Evolutionary conservation across 2,113 vertebrate species (phyloP), one percentile per base, ranked within the genome.

Genomic region (Bujurquina vittata): DNA sequence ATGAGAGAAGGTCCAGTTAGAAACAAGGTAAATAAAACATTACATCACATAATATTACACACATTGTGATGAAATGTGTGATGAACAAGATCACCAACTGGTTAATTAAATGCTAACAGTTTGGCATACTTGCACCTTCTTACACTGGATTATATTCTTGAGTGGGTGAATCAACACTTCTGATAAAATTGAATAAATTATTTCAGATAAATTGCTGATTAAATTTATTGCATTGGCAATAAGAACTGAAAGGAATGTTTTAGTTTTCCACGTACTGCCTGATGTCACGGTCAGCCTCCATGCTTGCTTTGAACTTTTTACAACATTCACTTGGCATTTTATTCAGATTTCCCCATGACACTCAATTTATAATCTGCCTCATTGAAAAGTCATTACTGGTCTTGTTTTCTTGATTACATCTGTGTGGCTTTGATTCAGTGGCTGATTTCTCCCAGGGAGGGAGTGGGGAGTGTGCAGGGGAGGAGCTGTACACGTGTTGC

Each of bases 371-470:
- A 94, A 94, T 93, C 83, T 73, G 89, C 88, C 95, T 90, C 92
- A 95, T 95, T 96, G 95, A 95, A 97, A 97, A 96, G 93, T 90
- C 92, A 96, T 97, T 96, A 94, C 92, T 93, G 86, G 94, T 95
- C 93, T 89, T 94, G 89, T 95, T 92, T 92, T 94, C 95, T 93
- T 94, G 92, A 92, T 96, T 95, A 92, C 88, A 91, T 95, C 95
- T 95, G 94, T 95, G 90, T 89, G 80, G 87, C 95, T 95, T 94
- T 93, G 94, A 96, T 96, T 95, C 94, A 91, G 94, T 91, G 95
- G 80, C 69, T 94, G 93, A 90, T 96, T 93, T 94, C 89, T 92
- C 90, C 85, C 93, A 37, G 77, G 94, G 90, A 93, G 91, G 87
- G 88, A 95, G 84, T 88, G 84, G 88, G 92, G 92, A 95, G 94